Conservation (phyloP, 2,888 invertebrate genomes). For the Chymomyza caudatula region DNA sequence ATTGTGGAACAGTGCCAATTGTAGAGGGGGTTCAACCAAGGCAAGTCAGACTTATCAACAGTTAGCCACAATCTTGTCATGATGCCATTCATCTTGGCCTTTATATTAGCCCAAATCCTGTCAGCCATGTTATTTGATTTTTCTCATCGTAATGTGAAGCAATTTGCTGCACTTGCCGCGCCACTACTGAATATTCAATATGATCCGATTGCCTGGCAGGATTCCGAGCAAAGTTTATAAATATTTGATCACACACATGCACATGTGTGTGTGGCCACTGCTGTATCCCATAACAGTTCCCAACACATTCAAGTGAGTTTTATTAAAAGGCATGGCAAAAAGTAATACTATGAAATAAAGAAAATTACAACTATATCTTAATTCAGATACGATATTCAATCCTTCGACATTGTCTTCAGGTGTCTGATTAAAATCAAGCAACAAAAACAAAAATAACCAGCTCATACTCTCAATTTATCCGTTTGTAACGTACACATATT, state of each 20-base stretch:
- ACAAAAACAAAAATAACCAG: not conserved
- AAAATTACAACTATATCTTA: not conserved
- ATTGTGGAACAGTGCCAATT: too few relatives aligned
- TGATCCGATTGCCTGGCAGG: conserved; percentile 57
- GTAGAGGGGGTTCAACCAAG: too few relatives aligned
- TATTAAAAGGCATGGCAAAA: not conserved
- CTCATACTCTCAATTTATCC: too few relatives aligned
- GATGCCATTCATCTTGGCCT: conserved; percentile 27
- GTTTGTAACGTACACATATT: too few relatives aligned
- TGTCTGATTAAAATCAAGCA: not conserved
- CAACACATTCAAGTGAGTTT: not conserved
- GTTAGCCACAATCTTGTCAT: conserved; percentile 25
- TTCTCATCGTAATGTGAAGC: conserved; percentile 50
- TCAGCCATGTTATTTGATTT: conserved; percentile 4
- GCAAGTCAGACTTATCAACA: not conserved
- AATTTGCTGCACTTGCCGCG: conserved; percentile 67
- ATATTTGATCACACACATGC: conserved; percentile 52
- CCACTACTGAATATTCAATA: conserved; percentile 66
- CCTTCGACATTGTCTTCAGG: not conserved
- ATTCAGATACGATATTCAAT: not conserved
- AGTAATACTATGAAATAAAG: not conserved
- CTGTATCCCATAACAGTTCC: not conserved
- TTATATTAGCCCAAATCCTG: conserved; percentile 8
- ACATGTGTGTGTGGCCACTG: too few relatives aligned
- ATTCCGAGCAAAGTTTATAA: conserved; percentile 55